Evolutionary conservation across 2,797 vertebrate genomes (phyloP), one percentile per base, ranked within the genome.

Genomic region (Dromococcyx pavoninus): DNA sequence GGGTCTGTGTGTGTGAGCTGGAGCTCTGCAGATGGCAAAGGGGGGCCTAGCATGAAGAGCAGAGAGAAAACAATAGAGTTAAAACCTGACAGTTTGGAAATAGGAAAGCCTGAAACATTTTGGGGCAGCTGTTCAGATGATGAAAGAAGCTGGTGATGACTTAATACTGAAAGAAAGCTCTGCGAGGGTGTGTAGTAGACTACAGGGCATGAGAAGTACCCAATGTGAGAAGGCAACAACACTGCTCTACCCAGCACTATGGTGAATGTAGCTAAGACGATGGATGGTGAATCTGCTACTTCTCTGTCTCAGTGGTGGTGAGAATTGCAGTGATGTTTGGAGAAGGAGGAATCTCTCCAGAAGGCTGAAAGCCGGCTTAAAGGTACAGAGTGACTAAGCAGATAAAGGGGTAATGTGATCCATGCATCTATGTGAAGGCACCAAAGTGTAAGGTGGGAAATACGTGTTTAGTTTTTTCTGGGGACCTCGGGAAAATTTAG

Each of bases 181-280:
- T 0, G 16, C 39, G 41, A 30, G 44, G 18, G 43, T 57, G 62
- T 51, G 30, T 41, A 61, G 41, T 17, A n/a, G 30, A 21, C 43
- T 43, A 43, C 43, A 43, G 48, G 39, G 32, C 50, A 13, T 33
- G 17, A 33, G 44, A 58, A 79, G 35, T 17, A 64, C 50, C 9
- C 13, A n/a, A 11, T 9, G 7, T 0, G 1, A 39, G 14, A 1
- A 75, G 33, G 35, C 1, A 3, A 50, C 48, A 54, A 11, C 21
- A 13, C 24, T 32, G n/a, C 32, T 74, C 12, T 58, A 7, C 72
- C 43, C 28, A 64, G 60, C 30, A 14, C 69, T 60, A n/a, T 0
- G 1, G 35, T 44, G 74, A 76, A n/a, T 12, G 8, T 23, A 23
- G 53, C 25, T 50, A 30, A 69, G 35, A 14, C 39, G 58, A 58